Base-by-base conservation (phyloP, 2,797 vertebrate species). In the Ptychobarbus kaznakovi region DNA sequence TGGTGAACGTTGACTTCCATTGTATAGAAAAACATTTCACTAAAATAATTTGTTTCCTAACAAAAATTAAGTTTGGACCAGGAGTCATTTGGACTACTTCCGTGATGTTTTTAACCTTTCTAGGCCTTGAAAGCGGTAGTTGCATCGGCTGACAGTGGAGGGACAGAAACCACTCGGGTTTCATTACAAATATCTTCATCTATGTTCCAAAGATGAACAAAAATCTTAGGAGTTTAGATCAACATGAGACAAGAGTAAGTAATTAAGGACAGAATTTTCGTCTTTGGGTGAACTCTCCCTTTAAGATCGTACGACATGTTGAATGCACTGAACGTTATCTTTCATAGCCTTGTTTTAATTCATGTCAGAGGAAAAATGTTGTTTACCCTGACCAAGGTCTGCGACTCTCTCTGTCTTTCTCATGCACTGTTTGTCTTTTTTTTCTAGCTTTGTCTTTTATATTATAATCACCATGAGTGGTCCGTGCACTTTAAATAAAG, bases 401-500 rank as follows among this genome's bases (percentile, higher is more conserved):
- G 38, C n/a, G 56, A 1, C n/a, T 25, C 61, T 35, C 42, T 28
- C 22, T 13, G n/a, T 51, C 28, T 65, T 38, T 35, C 56, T 10
- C 5, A 28, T 32, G 42, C 49, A 35, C 35, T 18, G 22, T 63
- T 16, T 40, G 12, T 46, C 18, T n/a, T 58, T 10, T 35, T 22
- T 32, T 15, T 13, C 11, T 49, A 65, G 6, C 15, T 32, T 65
- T 72, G 38, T 44, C 22, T 80, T 85, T 88, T 65, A 79, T 80
- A 73, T 35, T 78, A 16, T 63, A 82, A 76, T 82, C 25, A 32
- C 12, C 49, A 58, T 70, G 25, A 51, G 80, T 66, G 77, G 7
- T 46, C 84, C 10, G 8, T 76, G 69, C 1, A 18, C 25, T 82
- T 63, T 80, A 56, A 75, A 83, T 72, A 25, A 72, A 74, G 61